Base-by-base conservation (phyloP, 2,888 invertebrate genomes). In the Tryphoninae sp. region DNA sequence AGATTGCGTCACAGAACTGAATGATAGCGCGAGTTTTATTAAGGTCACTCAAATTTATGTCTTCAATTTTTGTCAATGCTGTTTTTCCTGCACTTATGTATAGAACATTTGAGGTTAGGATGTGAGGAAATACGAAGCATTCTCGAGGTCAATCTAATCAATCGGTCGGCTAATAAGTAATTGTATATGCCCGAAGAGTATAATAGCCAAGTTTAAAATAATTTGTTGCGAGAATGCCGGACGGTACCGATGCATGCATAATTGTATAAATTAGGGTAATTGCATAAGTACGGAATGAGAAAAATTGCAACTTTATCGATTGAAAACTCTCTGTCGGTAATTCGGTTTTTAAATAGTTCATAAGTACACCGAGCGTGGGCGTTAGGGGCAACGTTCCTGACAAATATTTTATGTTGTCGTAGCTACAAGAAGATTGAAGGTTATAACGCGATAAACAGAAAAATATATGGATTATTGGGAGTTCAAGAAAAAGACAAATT, bases 381-480 rank as follows among this genome's bases (percentile, higher is more conserved):
- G 67, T 67, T 16, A 62, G 45, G 1, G 55, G 23, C 51, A 45
- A 45, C 19, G 22, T 33, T 33, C 19, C 55, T 19, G 0, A 7
- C 55, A 9, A 22, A 7, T 2, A 45, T 13, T 45, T 45, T 13
- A 0, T 13, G 0, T 22, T 55, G 11, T 19, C 53, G n/a, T 53
- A 7, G 16, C 4, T 16, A 53, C 11, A 49, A n/a, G 49, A 11
- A 6, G n/a, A 1, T n/a, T n/a, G 9, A 22, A 55, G 55, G 55
- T 55, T 55, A 55, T 55, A 84, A 65, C 80, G 77, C 79, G 71
- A 77, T 79, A 67, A 78, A 65, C 49, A 71, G 16, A 11, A 2
- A 59, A n/a, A 13, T 51, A 55, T 58, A 51, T 58, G 23, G 22
- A 23, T 40, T 53, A 16, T 23, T 40, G 42, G n/a, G 55, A 49